A percentile compares a stretch with the other conserved stretches of the same genome.
These are phyloP conservation scores for Serilophus lunatus DNA, from an alignment of 2,113 vertebrate species.

Conservation along the genomic window DNA sequence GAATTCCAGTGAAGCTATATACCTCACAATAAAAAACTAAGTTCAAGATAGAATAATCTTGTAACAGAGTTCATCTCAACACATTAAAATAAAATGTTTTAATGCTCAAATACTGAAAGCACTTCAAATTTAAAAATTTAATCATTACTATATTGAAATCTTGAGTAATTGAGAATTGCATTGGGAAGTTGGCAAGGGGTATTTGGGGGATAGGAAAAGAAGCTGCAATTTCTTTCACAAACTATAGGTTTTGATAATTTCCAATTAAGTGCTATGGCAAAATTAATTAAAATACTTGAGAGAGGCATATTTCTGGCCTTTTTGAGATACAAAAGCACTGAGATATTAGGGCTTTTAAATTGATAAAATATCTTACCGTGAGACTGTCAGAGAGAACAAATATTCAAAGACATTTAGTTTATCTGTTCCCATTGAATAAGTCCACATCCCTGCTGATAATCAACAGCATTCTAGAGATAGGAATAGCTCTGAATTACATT, in stretches of 20 bases:
- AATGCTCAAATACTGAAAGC: neutral
- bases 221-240: neutral
- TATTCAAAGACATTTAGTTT: neutral
- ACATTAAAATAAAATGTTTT: neutral
- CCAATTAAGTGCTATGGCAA: neutral
- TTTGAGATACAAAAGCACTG: neutral
- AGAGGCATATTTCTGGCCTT: accelerated
- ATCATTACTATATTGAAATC: neutral
- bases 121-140: neutral
- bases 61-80: neutral
- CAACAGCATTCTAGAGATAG: slow-evolving; percentile 9
- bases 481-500: neutral
- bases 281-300: neutral
- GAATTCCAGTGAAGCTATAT: neutral
- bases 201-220: neutral
- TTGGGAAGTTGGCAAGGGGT: neutral
- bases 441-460: neutral
- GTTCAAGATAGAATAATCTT: neutral
- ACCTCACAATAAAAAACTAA: neutral
- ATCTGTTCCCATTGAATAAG: neutral
- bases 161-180: neutral
- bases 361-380: neutral
- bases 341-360: neutral
- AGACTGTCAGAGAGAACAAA: neutral
- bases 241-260: neutral